Evolutionary conservation across 2,888 invertebrate genomes (phyloP), one percentile per base, ranked within the genome.

Genomic region (Panzeria rudis): DNA sequence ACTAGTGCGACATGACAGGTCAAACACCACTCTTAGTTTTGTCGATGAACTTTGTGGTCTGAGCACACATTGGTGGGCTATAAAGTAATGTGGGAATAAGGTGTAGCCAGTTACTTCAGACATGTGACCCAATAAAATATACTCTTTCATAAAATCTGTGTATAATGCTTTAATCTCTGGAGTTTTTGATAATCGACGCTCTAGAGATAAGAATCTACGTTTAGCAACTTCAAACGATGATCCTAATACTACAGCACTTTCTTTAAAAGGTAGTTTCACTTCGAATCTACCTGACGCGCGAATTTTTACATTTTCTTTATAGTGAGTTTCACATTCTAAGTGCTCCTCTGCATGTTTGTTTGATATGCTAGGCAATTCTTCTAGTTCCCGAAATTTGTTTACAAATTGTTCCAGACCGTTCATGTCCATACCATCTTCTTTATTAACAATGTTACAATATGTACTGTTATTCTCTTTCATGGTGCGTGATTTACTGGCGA

Each of bases 11-110:
- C 50, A 52, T 41, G 80, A 77, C n/a, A 72, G 72, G 54, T 82
- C 85, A 23, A 85, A 85, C 15, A 82, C 79, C 7, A 82, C 73
- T 11, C 79, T 44, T 32, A 79, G 44, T 15, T 86, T 86, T 13
- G 54, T 83, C 6, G 80, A 35, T 8, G 17, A 15, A 29, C 73
- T 73, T 32, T 41, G 20, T 1, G 68, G 61, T 52, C 59, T 68
- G 17, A 86, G 29, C 9, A 83, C 83, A 38, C 69, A 69, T 23
- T 85, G 77, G 44, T 82, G 82, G 9, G 73, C 79, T 3, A 78
- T 64, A 44, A 73, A 77, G 13, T 80, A 80, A 25, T 59, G 61
- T 38, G 69, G 50, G 13, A 1, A 25, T 15, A 7, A n/a, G 15
- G 56, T 23, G 50, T 32, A 15, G 3, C 15, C 35, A 9, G 47